A percentile compares a stretch with the other conserved stretches of the same genome.
phyloP scores from a whole-genome alignment of 2,888 invertebrate genomes.

The Pegoplata infirma region DNA sequence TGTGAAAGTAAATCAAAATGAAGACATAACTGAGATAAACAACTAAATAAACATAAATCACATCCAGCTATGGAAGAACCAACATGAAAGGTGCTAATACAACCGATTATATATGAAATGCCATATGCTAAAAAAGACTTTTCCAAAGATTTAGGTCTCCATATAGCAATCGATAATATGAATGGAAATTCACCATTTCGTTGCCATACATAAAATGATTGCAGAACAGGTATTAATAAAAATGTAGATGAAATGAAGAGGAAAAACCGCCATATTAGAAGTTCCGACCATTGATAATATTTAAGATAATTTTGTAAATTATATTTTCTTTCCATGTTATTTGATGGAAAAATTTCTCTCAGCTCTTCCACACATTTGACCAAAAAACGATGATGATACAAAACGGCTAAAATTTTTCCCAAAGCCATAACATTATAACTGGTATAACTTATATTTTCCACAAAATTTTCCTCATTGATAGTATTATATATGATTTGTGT shows the following conservation, averaged over 20 bases:
- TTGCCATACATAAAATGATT: neutral
- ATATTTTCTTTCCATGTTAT: conserved; percentile 3
- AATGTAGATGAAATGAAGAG: neutral
- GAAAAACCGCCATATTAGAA: conserved; percentile 15
- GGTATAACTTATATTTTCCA: conserved; percentile 16
- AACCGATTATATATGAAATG: neutral
- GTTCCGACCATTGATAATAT: conserved; percentile 13
- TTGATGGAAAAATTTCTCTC: conserved; percentile 1
- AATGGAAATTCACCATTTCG: neutral
- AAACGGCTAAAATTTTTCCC: conserved; percentile 46
- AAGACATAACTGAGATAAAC: neutral
- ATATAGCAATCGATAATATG: neutral
- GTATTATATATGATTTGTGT: conserved; percentile 14
- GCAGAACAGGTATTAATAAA: neutral
- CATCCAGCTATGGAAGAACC: neutral
- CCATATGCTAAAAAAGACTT: neutral
- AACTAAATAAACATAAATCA: neutral
- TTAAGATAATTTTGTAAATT: conserved; percentile 8
- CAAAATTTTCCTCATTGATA: conserved; percentile 10
- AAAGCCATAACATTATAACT: conserved; percentile 52
- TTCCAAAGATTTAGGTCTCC: neutral
- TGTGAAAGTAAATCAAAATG: neutral
- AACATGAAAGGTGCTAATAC: neutral
- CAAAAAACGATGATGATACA: conserved; percentile 44
- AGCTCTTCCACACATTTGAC: neutral